These are phyloP conservation scores for Isaurus tuberculatus DNA, from an alignment of 92 coral and sea anemone genomes.

Conservation along the genomic window DNA sequence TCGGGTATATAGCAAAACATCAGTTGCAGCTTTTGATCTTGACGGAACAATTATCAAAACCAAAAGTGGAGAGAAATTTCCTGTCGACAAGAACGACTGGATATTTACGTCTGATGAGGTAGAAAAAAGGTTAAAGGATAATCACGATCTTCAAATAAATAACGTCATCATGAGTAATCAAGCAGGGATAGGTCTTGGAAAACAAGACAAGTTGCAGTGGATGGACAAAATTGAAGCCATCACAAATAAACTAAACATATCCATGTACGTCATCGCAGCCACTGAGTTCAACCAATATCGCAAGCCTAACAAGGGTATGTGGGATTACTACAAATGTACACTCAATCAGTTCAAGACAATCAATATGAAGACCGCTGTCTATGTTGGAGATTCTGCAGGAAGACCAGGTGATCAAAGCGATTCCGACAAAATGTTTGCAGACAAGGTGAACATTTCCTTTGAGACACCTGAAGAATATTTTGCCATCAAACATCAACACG, in stretches of 20 bases:
- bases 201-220: slow-evolving; percentile 20
- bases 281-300: slow-evolving; percentile 25
- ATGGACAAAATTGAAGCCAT: slow-evolving; percentile 20
- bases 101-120: slow-evolving; percentile 2
- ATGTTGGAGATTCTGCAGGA: slow-evolving; percentile 47
- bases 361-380: slow-evolving; percentile 16
- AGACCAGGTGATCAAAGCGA: slow-evolving; percentile 21
- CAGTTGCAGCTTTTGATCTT: slow-evolving; percentile 34
- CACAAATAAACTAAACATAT: background rate
- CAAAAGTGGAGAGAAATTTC: slow-evolving; percentile 11
- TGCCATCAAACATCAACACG: no score
- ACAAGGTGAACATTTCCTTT: slow-evolving; percentile 19
- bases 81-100: slow-evolving; percentile 32
- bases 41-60: slow-evolving; percentile 42
- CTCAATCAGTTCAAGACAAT: slow-evolving; percentile 40
- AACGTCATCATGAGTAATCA: slow-evolving; percentile 42
- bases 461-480: slow-evolving; percentile 45
- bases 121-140: slow-evolving; percentile 5
- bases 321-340: slow-evolving; percentile 40
- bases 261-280: slow-evolving; percentile 43
- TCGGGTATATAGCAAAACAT: background rate
- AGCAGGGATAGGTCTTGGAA: background rate
- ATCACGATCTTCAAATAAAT: background rate
- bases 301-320: slow-evolving; percentile 38
- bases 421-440: slow-evolving; percentile 36